A percentile compares a stretch with the other conserved stretches of the same genome.
These are phyloP conservation scores for Brachypteracias leptosomus DNA, from an alignment of 2,113 vertebrate genomes.

Conservation along the genomic window DNA sequence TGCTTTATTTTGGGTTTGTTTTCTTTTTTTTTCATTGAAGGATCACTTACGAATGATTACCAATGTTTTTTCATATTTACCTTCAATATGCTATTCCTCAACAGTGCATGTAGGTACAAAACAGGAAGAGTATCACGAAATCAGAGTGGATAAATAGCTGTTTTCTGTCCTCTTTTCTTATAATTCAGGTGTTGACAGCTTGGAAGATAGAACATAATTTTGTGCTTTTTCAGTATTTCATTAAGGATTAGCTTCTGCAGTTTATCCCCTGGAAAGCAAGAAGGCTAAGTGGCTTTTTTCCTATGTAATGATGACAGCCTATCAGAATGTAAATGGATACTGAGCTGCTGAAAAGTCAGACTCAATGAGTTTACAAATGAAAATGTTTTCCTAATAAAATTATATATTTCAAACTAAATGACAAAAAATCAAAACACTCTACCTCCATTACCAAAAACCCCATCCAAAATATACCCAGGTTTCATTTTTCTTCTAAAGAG, in stretches of 20 bases:
- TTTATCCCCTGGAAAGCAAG: neutral
- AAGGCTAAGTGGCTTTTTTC: neutral
- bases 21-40: neutral
- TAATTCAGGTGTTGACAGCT: neutral
- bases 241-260: neutral
- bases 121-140: neutral
- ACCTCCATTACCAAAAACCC: fast-evolving
- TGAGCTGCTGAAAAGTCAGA: neutral
- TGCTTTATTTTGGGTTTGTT: fast-evolving
- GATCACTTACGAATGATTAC: neutral
- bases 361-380: neutral
- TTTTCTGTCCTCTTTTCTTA: neutral
- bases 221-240: neutral
- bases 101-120: fast-evolving
- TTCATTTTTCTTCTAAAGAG: neutral
- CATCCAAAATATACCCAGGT: neutral
- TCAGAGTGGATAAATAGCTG: neutral
- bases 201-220: neutral
- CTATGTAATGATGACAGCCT: neutral
- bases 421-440: neutral
- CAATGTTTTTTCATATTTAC: neutral
- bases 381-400: neutral
- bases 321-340: neutral
- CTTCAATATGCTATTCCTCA: neutral
- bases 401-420: neutral